Conservation (phyloP, 1,140 invertebrate genomes). For the Leptopilina clavipes region DNA sequence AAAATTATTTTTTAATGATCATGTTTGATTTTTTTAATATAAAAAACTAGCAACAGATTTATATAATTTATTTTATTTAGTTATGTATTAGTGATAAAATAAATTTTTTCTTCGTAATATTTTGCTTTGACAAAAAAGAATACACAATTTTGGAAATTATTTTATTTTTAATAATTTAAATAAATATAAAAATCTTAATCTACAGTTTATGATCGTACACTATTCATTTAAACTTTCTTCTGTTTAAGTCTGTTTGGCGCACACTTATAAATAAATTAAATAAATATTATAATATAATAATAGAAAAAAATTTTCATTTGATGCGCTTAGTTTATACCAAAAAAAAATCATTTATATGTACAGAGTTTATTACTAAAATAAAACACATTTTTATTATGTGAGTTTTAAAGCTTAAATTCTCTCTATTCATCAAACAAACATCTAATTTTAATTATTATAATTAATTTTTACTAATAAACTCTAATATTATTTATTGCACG, state of each 20-base stretch:
- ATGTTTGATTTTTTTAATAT: too few relatives aligned
- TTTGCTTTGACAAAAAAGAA: not conserved
- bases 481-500: conserved; percentile 24
- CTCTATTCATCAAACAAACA: not conserved
- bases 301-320: conserved; percentile 2
- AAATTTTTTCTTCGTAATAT: not conserved
- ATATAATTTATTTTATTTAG: too few relatives aligned
- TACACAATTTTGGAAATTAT: not conserved
- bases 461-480: conserved; percentile 28
- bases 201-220: not conserved
- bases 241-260: not conserved
- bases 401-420: conserved; percentile 14
- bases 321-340: conserved; percentile 3
- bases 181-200: not conserved
- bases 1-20: not conserved
- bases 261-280: conserved; percentile 5
- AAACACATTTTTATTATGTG: not conserved
- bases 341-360: not conserved
- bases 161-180: conserved; percentile 13
- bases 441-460: conserved; percentile 10
- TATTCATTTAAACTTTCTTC: not conserved
- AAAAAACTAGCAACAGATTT: too few relatives aligned
- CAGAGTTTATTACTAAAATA: conserved; percentile 8
- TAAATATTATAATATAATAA: not conserved
- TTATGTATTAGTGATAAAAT: too few relatives aligned